Evolutionary conservation across 2,888 invertebrate genomes (phyloP).

Genomic region (Oxystoma pomonae): DNA sequence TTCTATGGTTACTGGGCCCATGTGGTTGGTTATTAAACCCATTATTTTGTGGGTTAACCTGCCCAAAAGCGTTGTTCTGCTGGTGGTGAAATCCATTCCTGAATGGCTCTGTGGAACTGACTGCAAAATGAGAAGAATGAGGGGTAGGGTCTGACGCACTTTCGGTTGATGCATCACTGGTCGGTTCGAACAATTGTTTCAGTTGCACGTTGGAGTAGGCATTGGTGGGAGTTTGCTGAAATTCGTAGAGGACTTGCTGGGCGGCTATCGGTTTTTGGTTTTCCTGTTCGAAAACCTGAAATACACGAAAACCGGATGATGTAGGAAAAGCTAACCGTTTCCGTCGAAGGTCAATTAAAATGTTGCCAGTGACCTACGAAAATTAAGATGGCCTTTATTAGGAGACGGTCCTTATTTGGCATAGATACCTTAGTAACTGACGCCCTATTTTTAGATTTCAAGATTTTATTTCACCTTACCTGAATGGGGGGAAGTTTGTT

Average conservation of each 20-base stretch:
- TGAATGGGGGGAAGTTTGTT: no score
- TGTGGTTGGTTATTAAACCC: neutral
- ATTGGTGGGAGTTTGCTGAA: constrained; percentile 39
- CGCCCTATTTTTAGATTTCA: no score
- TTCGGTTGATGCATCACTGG: neutral
- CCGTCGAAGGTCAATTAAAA: no score
- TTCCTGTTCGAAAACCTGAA: constrained; percentile 25
- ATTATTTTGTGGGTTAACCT: neutral
- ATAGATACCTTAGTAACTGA: no score
- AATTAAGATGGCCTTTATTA: no score
- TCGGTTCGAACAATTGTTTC: constrained; percentile 35
- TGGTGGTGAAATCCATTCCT: neutral
- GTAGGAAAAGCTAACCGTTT: no score
- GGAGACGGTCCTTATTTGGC: no score
- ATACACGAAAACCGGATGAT: neutral
- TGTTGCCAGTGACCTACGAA: no score
- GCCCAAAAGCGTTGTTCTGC: neutral
- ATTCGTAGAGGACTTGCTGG: constrained; percentile 41
- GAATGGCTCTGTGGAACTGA: no score
- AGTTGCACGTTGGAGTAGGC: constrained; percentile 39
- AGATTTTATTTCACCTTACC: no score
- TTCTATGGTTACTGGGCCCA: neutral
- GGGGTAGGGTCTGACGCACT: neutral
- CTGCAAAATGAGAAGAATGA: neutral
- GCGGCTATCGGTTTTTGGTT: constrained; percentile 36